These are phyloP conservation scores for Bombus haemorrhoidalis DNA, from an alignment of 1,140 invertebrate genomes.

Conservation along the genomic window DNA sequence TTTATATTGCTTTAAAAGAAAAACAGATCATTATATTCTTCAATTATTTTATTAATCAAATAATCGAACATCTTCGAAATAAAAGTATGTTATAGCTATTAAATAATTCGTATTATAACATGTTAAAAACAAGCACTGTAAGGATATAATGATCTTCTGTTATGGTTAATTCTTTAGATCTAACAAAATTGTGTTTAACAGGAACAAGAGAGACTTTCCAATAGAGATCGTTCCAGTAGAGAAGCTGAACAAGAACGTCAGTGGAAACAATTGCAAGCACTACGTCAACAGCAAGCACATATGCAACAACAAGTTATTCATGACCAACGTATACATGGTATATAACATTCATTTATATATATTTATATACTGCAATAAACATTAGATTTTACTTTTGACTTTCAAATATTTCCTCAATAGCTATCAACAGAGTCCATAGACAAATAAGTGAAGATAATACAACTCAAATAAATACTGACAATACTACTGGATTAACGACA, in stretches of 20 bases:
- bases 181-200: conserved; percentile 73
- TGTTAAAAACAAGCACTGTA: conserved; percentile 17
- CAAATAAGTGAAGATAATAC: conserved; percentile 82
- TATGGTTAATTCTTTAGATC: conserved; percentile 21
- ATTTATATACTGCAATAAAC: not conserved
- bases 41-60: conserved; percentile 31
- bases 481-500: conserved; percentile 78
- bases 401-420: conserved; percentile 71
- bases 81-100: conserved; percentile 1
- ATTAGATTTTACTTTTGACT: not conserved
- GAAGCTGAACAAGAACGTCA: conserved; percentile 93
- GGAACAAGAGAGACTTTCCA: conserved; percentile 88
- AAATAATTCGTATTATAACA: conserved; percentile 5
- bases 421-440: conserved; percentile 84
- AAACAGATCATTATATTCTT: conserved; percentile 69
- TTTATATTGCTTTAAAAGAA: conserved; percentile 55
- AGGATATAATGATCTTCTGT: conserved; percentile 68
- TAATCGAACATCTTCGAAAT: conserved; percentile 34
- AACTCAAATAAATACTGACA: conserved; percentile 76
- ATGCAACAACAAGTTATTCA: conserved; percentile 91
- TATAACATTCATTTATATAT: conserved; percentile 19
- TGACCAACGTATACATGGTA: conserved; percentile 89
- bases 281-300: conserved; percentile 90
- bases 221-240: conserved; percentile 86
- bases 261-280: conserved; percentile 93